Percentiles rank a stretch among this genome's conserved stretches.
Conservation (phyloP, 2,888 invertebrate genomes). For the Micropterix aruncella region DNA sequence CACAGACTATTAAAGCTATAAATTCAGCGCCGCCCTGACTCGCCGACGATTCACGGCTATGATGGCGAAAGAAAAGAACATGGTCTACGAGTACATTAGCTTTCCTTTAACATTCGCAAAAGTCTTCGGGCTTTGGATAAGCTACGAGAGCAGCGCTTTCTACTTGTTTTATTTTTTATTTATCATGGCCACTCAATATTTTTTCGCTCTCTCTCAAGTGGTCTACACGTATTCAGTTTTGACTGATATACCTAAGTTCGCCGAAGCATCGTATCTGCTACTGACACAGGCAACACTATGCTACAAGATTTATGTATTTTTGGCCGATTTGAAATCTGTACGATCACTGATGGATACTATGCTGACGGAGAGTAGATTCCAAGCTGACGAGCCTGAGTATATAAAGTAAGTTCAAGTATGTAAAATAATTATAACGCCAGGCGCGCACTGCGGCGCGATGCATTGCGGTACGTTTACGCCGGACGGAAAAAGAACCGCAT, state of each 20-base stretch:
- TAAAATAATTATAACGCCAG: too few species aligned
- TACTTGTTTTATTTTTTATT: not conserved
- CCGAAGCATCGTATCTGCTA: slow-evolving; percentile 11
- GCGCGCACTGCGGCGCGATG: too few species aligned
- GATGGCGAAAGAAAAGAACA: too few species aligned
- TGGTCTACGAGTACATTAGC: not conserved
- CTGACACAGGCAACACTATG: slow-evolving; percentile 10
- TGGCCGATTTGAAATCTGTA: slow-evolving; percentile 5
- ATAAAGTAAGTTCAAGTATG: too few species aligned
- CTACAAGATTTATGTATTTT: slow-evolving; percentile 8
- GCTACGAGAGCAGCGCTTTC: not conserved
- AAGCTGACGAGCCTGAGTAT: not conserved
- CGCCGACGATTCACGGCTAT: too few species aligned
- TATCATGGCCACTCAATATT: slow-evolving; percentile 8
- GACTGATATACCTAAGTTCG: slow-evolving; percentile 11
- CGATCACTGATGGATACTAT: slow-evolving; percentile 5
- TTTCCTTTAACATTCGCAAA: not conserved
- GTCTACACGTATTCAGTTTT: slow-evolving; percentile 9
- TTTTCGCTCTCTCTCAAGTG: slow-evolving; percentile 10
- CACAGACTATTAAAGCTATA: too few species aligned
- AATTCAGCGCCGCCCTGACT: too few species aligned
- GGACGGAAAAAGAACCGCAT: too few species aligned
- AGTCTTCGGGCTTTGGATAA: not conserved
- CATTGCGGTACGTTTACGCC: too few species aligned
- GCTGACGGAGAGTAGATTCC: slow-evolving; percentile 1